Base-by-base conservation (phyloP, 2,888 invertebrate genomes). In the Drosophila anomalata region DNA sequence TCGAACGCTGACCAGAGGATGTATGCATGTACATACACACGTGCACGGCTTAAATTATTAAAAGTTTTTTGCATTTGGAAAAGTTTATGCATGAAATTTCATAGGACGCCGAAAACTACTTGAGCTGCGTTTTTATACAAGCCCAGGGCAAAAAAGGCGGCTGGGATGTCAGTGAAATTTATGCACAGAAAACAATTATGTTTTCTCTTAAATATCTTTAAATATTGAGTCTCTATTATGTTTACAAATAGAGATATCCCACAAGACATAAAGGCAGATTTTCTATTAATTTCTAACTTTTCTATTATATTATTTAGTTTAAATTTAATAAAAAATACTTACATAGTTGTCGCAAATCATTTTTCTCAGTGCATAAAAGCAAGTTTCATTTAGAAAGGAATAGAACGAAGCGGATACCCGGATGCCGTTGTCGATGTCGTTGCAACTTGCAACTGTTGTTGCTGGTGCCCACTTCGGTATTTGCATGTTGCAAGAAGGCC, bases 71-170 rank as follows among this genome's bases (percentile, higher is more conserved):
- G 77, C 85, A 88, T 79, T 83, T 74, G 73, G 48, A 85, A 84
- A 87, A 87, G 79, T 87, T 87, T 88, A 73, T 88, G 87, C 88
- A 87, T 87, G 84, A 79, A 88, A 83, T 88, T 85, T 83, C 84
- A 83, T 78, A 75, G 87, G 73, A 77, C 76, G 70, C 81, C 72
- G 73, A 63, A 36, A 36, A 81, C 87, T 79, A 84, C 83, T 84
- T 79, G 74, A 81, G 76, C 79, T 77, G 58, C 73, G 60, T 50
- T 54, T 60, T 52, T 78, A 75, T 71, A 22, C 36, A 33, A 14
- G 52, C 22, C 54, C 24, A 31, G 62, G 62, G 29, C 31, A 31
- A 33, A 29, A 29, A 22, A 36, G 20, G 51, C 12, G 51, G 20
- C 17, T 7, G 3, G 51, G 20, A 33, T 33, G 51, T 22, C 22